These are phyloP conservation scores for Eurystomus gularis DNA, from an alignment of 2,113 vertebrate genomes.

Conservation along the genomic window DNA sequence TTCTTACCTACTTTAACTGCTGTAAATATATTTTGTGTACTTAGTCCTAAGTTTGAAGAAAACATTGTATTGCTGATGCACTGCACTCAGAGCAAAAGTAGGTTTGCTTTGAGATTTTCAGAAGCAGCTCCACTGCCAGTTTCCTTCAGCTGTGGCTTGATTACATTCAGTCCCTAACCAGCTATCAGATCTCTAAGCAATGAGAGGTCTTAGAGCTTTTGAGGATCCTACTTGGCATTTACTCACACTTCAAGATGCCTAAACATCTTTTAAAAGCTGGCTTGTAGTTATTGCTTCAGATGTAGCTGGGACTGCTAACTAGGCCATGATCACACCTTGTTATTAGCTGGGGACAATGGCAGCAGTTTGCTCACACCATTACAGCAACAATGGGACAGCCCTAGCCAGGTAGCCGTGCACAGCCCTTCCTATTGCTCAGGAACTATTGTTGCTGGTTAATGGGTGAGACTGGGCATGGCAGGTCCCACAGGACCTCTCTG, in stretches of 20 bases:
- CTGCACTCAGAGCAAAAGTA: background rate
- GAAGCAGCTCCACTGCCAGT: background rate
- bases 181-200: background rate
- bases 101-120: background rate
- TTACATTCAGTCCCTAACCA: background rate
- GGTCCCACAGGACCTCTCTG: background rate
- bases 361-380: slow-evolving; percentile 3
- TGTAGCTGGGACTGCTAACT: background rate
- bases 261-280: background rate
- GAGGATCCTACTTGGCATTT: background rate
- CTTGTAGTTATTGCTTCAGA: background rate
- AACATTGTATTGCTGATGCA: background rate
- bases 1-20: background rate
- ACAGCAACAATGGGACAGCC: background rate
- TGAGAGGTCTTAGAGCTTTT: background rate
- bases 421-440: background rate
- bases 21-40: background rate
- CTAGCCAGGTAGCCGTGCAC: background rate
- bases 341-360: background rate
- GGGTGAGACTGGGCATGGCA: background rate
- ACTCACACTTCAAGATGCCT: background rate
- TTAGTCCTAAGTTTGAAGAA: background rate
- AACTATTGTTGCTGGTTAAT: slow-evolving; percentile 30
- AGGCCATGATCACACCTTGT: background rate
- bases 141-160: background rate